Percentiles rank a stretch among this genome's conserved stretches.
These are phyloP conservation scores for Ginglymostoma cirratum DNA, from an alignment of 2,113 vertebrate species.

Conservation along the genomic window DNA sequence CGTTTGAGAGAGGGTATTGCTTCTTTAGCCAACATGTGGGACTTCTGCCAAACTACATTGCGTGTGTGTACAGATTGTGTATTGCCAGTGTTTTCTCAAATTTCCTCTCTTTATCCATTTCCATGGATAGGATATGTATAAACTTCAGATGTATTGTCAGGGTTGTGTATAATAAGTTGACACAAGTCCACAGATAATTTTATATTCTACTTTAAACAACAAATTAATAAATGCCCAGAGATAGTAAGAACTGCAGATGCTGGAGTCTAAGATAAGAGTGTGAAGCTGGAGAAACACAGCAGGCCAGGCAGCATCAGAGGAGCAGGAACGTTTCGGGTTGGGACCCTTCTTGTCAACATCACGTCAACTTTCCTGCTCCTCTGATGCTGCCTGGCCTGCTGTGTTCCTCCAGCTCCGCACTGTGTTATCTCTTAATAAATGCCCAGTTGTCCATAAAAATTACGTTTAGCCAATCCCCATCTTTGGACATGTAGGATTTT, in stretches of 20 bases:
- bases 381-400: too few relatives aligned
- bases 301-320: too few relatives aligned
- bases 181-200: background rate
- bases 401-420: too few relatives aligned
- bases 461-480: background rate
- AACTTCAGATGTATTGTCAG: background rate
- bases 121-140: background rate
- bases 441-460: background rate
- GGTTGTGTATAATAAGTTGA: background rate
- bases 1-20: too few relatives aligned
- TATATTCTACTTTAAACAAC: background rate
- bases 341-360: too few relatives aligned
- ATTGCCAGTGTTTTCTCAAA: background rate
- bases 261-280: too few relatives aligned
- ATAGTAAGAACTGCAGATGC: too few relatives aligned
- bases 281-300: too few relatives aligned
- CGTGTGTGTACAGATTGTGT: background rate
- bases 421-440: background rate
- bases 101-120: background rate
- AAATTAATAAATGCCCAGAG: background rate
- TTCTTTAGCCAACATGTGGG: too few relatives aligned
- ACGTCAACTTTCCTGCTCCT: too few relatives aligned
- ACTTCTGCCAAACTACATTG: too few relatives aligned
- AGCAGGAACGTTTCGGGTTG: too few relatives aligned
- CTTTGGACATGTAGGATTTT: background rate